Conservation (phyloP, 2,888 invertebrate genomes). For the Rhagium mordax region DNA sequence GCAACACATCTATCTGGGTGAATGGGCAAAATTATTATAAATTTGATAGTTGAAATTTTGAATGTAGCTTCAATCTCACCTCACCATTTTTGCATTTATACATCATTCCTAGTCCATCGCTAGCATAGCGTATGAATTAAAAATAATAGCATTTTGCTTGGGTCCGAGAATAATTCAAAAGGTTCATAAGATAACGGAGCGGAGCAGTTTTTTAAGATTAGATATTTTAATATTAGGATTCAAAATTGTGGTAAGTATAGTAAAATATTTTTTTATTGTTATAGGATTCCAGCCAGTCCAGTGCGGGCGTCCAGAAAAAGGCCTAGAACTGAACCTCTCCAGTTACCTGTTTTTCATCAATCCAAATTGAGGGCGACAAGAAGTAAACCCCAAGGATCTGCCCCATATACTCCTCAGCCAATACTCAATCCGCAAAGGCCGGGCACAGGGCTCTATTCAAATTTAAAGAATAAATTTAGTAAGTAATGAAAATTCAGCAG, state of each 20-base stretch:
- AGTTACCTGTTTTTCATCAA: constrained; percentile 70
- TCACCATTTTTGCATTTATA: too few relatives aligned
- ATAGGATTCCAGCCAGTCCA: constrained; percentile 79
- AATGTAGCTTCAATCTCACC: too few relatives aligned
- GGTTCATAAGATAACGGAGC: neutral
- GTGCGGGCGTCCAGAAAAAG: constrained; percentile 77
- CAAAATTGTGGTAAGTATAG: neutral
- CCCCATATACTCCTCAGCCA: constrained; percentile 93
- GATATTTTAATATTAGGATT: neutral
- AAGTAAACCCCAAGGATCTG: constrained; percentile 70
- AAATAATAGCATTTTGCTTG: too few relatives aligned
- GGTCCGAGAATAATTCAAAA: too few relatives aligned
- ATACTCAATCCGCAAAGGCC: constrained; percentile 93
- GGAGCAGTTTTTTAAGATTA: neutral
- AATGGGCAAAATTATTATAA: too few relatives aligned
- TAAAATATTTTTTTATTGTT: too few relatives aligned
- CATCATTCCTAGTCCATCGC: too few relatives aligned
- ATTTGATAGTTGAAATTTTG: too few relatives aligned
- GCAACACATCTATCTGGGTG: too few relatives aligned
- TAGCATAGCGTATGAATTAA: too few relatives aligned
- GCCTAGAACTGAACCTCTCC: constrained; percentile 76
- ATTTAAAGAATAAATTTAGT: constrained; percentile 56
- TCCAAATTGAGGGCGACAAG: constrained; percentile 72
- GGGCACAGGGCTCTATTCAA: constrained; percentile 86
- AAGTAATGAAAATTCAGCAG: too few relatives aligned